Evolutionary conservation across 2,113 vertebrate genomes (phyloP), one percentile per base, ranked within the genome.

Genomic region (Camelus dromedarius): DNA sequence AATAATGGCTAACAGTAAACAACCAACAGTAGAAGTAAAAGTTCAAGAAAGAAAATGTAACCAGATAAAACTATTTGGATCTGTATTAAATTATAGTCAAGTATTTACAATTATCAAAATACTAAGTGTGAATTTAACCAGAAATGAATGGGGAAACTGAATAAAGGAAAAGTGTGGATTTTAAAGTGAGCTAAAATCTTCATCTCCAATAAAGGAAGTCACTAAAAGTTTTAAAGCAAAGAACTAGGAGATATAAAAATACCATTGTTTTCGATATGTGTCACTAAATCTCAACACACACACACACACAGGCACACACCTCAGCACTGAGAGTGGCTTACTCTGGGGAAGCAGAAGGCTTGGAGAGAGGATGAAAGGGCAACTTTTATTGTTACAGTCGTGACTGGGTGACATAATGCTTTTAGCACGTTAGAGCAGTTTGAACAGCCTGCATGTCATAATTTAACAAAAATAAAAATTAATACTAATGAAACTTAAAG

Each of bases 401-500:
- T 64, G 48, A 56, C 0, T 77, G 5, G 48, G 35, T 38, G 19
- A 46, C 5, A 46, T 26, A 86, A 19, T 42, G 38, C 5, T 8
- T 50, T 58, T 22, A 30, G 8, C 5, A 20, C 26, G 42, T 90
- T 22, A 66, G 48, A 72, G 14, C 24, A 56, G 52, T 35, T 79
- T 20, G 35, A 75, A 38, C 19, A 52, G 3, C 18, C 72, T 95
- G 1, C 6, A 35, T 62, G 28, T 42, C 8, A 18, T 35, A 48
- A 66, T 69, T 46, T 77, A 28, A 84, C 1, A 75, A 56, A 85
- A 81, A 80, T 64, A 22, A 69, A 82, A 88, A 35, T 76, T 64
- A 79, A 19, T 1, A 22, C 46, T 35, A 60, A 32, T 77, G 15
- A 79, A 75, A 91, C 14, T 87, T 93, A 28, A 97, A 80, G 11